Conservation (phyloP, 2,797 vertebrate genomes). For the Ctenochaetus hawaiiensis region DNA sequence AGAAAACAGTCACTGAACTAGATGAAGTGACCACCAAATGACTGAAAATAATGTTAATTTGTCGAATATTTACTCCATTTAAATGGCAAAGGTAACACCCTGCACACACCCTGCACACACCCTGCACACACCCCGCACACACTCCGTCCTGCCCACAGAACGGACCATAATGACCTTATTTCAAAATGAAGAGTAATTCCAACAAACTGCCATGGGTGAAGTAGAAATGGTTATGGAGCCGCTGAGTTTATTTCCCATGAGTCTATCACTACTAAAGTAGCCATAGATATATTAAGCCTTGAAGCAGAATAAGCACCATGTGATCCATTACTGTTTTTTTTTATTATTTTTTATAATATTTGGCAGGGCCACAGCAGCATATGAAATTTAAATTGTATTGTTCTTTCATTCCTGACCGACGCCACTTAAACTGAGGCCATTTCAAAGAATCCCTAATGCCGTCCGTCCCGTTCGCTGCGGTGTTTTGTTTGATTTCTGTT, state of each 20-base stretch:
- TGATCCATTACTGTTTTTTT: conserved; percentile 43
- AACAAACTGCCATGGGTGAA: conserved; percentile 76
- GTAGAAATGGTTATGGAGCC: conserved; percentile 66
- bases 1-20: neutral
- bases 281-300: conserved; percentile 72
- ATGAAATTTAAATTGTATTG: conserved; percentile 68
- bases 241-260: conserved; percentile 80
- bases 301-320: conserved; percentile 60
- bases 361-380: conserved; percentile 26
- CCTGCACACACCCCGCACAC: conserved; percentile 33
- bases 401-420: conserved; percentile 56
- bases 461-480: conserved; percentile 18
- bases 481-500: conserved; percentile 39
- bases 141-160: conserved; percentile 31
- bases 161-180: conserved; percentile 55
- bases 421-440: conserved; percentile 49
- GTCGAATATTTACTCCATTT: conserved; percentile 7
- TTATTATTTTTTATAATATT: conserved; percentile 28
- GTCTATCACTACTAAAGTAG: conserved; percentile 70
- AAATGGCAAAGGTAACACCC: conserved; percentile 18
- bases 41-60: conserved; percentile 22
- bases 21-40: conserved; percentile 1
- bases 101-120: neutral
- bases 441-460: conserved; percentile 43
- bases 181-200: conserved; percentile 73